Conservation (phyloP, 2,888 invertebrate species). For the Drosophila rellima region DNA sequence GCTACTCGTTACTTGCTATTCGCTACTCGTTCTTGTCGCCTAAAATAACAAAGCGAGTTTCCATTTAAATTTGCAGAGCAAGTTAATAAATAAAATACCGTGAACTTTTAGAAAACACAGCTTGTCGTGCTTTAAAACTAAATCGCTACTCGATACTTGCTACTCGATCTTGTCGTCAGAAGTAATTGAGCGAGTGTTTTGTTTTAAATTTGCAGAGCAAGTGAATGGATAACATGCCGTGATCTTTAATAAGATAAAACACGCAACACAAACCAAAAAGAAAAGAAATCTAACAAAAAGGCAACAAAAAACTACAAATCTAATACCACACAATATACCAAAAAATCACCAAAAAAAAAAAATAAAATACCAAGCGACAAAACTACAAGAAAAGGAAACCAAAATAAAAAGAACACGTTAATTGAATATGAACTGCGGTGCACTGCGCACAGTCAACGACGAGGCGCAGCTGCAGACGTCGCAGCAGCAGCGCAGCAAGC, state of each 20-base stretch:
- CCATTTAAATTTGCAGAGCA: slow-evolving; percentile 29
- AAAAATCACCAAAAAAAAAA: slow-evolving; percentile 53
- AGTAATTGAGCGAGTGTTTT: slow-evolving; percentile 9
- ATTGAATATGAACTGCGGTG: slow-evolving; percentile 84
- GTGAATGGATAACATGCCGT: slow-evolving; percentile 56
- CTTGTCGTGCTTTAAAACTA: background rate
- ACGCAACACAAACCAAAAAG: slow-evolving; percentile 55
- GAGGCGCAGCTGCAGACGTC: slow-evolving; percentile 63
- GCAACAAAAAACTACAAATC: slow-evolving; percentile 14
- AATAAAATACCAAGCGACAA: slow-evolving; percentile 13
- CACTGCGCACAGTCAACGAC: slow-evolving; percentile 83
- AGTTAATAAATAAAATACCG: slow-evolving; percentile 55
- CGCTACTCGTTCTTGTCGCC: background rate
- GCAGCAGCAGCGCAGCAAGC: slow-evolving; percentile 44
- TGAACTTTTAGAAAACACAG: too few relatives aligned
- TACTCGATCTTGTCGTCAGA: background rate
- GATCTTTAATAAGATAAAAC: slow-evolving; percentile 34
- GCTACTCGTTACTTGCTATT: slow-evolving; percentile 5
- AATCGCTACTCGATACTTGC: slow-evolving; percentile 9
- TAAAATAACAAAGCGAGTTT: slow-evolving; percentile 9
- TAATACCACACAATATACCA: slow-evolving; percentile 47
- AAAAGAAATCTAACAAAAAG: slow-evolving; percentile 5
- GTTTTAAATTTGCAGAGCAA: slow-evolving; percentile 33
- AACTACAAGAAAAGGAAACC: slow-evolving; percentile 29
- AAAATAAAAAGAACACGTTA: background rate